Conservation (phyloP, 2,113 vertebrate genomes). For the Telmatochromis bifrenatus region DNA sequence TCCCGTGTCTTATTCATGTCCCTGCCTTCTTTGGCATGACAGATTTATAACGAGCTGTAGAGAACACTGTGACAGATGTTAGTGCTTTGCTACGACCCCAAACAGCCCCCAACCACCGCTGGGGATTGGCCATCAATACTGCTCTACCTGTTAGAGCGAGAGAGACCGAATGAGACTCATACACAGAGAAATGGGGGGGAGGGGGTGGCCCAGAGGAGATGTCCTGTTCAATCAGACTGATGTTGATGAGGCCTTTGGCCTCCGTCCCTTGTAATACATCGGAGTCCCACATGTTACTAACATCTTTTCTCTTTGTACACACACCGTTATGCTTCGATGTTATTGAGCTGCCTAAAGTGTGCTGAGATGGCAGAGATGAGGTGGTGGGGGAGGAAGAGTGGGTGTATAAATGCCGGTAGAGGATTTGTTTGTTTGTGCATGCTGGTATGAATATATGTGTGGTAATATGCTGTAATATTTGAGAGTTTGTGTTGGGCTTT, state of each 20-base stretch:
- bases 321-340: conserved; percentile 23
- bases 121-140: conserved; percentile 57
- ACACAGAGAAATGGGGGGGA: not conserved
- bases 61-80: conserved; percentile 62
- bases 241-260: conserved; percentile 44
- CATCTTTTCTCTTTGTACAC: conserved; percentile 36
- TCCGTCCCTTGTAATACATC: conserved; percentile 7
- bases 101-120: conserved; percentile 35
- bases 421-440: conserved; percentile 27
- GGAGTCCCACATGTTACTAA: not conserved
- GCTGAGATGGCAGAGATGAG: conserved; percentile 10
- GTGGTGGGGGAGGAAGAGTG: not conserved
- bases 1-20: conserved; percentile 50
- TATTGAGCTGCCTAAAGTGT: conserved; percentile 24
- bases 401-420: conserved; percentile 2
- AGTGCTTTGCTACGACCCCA: conserved; percentile 47
- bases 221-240: conserved; percentile 50
- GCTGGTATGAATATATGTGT: not conserved
- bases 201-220: conserved; percentile 6
- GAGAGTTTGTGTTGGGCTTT: not conserved
- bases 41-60: conserved; percentile 48
- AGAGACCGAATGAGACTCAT: not conserved
- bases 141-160: conserved; percentile 34
- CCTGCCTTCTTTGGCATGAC: conserved; percentile 24
- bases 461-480: not conserved